phyloP scores from a whole-genome alignment of 2,797 vertebrate genomes.

The Ceyx erithaca region DNA sequence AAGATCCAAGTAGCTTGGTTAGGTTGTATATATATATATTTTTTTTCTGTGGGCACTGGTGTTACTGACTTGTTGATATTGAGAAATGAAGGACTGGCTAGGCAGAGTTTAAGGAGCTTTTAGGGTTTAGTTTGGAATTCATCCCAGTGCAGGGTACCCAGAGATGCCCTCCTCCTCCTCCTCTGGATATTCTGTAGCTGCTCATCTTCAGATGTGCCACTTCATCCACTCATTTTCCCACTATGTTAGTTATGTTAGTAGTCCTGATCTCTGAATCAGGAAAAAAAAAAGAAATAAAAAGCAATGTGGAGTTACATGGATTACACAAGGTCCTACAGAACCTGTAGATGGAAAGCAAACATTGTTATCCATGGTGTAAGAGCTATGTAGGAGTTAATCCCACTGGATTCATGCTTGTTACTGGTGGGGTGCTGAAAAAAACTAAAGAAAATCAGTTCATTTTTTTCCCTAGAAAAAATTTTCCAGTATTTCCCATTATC shows the following conservation, averaged over 20 bases:
- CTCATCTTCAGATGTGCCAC: slow-evolving; percentile 24
- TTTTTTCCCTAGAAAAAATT: background rate
- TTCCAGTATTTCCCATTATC: too few species aligned
- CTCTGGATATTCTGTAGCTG: background rate
- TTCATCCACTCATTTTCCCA: slow-evolving; percentile 50
- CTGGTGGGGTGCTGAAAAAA: background rate
- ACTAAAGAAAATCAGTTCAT: background rate
- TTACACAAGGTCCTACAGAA: slow-evolving; percentile 29
- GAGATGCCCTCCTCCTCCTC: slow-evolving; percentile 41
- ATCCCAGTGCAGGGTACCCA: slow-evolving; percentile 42
- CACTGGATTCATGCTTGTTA: background rate
- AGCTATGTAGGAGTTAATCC: background rate
- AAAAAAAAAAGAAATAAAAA: slow-evolving; percentile 50
- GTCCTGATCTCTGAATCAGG: slow-evolving; percentile 56
- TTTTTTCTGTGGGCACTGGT: slow-evolving; percentile 1
- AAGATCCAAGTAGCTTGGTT: background rate
- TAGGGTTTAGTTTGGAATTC: slow-evolving; percentile 53
- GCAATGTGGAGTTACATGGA: slow-evolving; percentile 5
- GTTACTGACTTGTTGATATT: slow-evolving; percentile 16
- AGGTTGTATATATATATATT: background rate
- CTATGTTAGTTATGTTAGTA: slow-evolving; percentile 71
- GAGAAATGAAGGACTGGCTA: slow-evolving; percentile 38
- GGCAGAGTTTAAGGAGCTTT: slow-evolving; percentile 48
- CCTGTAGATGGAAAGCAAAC: slow-evolving; percentile 16
- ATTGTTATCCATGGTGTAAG: background rate